Base-by-base conservation (phyloP, 2,888 invertebrate genomes). In the Pseudococcus viburni region DNA sequence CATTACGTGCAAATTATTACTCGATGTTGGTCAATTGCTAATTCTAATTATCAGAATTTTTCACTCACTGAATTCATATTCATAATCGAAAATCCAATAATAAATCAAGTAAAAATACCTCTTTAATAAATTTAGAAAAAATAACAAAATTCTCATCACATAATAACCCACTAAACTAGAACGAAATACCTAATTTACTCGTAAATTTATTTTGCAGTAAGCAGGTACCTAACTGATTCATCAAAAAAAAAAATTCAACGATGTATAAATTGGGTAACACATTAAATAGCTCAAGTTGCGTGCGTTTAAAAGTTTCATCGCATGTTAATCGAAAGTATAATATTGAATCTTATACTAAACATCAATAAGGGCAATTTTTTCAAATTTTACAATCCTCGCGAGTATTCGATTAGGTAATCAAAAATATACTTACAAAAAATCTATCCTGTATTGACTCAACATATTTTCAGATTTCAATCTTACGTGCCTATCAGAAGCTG, bases 261-360 rank as follows among this genome's bases (percentile, higher is more conserved):
- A 64, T n/a, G n/a, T 51, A 51, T 64, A 64, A 64, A 64, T 22
- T 64, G 11, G 22, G 64, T 42, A n/a, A 59, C n/a, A n/a, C 64
- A 64, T 64, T 64, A 64, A 22, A 8, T 64, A 64, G 19, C 22
- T 2, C 8, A 64, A 64, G 64, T 64, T 64, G 64, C 64, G 64
- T 64, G 64, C 64, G 64, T 64, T 64, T 22, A 22, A 64, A 64
- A 64, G 64, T 22, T 64, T 22, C 64, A 64, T 64, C 64, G 64
- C 64, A 64, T 64, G 64, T 64, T 64, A 64, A 22, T 64, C 64
- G 64, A 64, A 64, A 64, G 64, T 64, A 55, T 55, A 64, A 19
- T 22, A 64, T 64, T 64, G 64, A 64, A 64, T 64, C 64, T 64
- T 64, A 64, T 22, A 42, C 42, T 42, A 64, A 7, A 64, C 64